Evolutionary conservation across 1,140 invertebrate species (phyloP), one percentile per base, ranked within the genome.

Genomic region (Maconellicoccus hirsutus): DNA sequence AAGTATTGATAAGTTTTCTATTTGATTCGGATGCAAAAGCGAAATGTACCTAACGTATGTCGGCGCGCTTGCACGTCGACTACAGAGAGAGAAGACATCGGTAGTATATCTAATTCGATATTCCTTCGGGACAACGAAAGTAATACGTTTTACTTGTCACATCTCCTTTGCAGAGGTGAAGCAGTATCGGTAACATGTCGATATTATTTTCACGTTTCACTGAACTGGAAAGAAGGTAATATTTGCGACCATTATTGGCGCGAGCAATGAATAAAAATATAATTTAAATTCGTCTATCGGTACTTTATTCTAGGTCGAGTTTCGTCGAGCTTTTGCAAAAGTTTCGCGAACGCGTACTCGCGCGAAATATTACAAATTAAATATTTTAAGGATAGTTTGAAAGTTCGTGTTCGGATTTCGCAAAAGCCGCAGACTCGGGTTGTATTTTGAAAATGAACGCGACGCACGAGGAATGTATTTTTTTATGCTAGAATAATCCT

Each of bases 131-230:
- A 52, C 42, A 52, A 52, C 6, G 42, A 52, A 52, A 52, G 42
- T 52, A 52, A 52, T 52, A 52, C 42, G 42, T 52, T 52, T 52
- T 52, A 52, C 42, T 52, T 52, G 42, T 52, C 42, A 52, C 42
- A 16, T 52, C 42, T 52, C n/a, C 29, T 52, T 52, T 52, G 2
- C 42, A 52, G 16, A 52, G 42, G 42, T 52, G 42, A 52, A 52
- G 42, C 42, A 19, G 42, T 52, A 52, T 52, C 42, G 42, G 16
- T 52, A 52, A 52, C 42, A 16, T 19, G 42, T 52, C 42, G 42
- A 52, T 52, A 52, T 52, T 52, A 52, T 52, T 52, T 52, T 52
- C 42, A 52, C 42, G 42, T 52, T 52, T 52, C 42, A 52, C 42
- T 52, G 42, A 52, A 52, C 42, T 52, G 42, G 42, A 52, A 52